Base-by-base conservation (phyloP, 2,888 invertebrate species). In the Tinea trinotella region DNA sequence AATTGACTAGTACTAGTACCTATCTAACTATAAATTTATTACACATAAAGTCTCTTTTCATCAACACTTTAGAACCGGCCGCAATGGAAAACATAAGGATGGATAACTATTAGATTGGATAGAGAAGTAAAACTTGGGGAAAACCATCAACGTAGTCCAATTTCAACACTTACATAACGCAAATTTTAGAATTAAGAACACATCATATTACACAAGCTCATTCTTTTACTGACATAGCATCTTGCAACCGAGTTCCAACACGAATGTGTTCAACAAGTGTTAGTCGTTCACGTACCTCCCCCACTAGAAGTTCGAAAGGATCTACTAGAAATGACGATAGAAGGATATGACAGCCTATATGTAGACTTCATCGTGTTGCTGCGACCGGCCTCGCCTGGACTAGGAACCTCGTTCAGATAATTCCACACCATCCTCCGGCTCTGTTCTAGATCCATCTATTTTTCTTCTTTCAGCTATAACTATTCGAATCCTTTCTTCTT, bases 391-490 rank as follows among this genome's bases (percentile, higher is more conserved):
- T 63, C 75, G 82, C 84, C 84, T 72, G 82, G 76, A 83, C 84
- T 85, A 85, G 82, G 85, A 84, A 56, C 76, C 78, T 57, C 76
- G 72, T 63, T 84, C 85, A 40, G 76, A 66, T 57, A 85, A 67
- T 64, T 85, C 85, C 58, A 83, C 80, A 34, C 66, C 67, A 18
- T 81, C 81, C 34, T 74, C 77, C 40, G 70, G 61, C 57, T 78
- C 81, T 3, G 76, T 71, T 57, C 71, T 68, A n/a, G 66, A 56
- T 22, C 87, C 76, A 57, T 89, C 90, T 52, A 89, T 77, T 66
- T 89, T 88, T 59, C 90, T 74, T 59, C 90, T 77, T 68, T 90
- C 90, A 7, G 88, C 88, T 61, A 89, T 89, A 55, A 89, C 89
- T 67, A 88, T 87, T 65, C 89, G 86, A 59, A 90, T 88, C 59